Conservation (phyloP, 2,113 vertebrate genomes). For the Panthera leo region DNA sequence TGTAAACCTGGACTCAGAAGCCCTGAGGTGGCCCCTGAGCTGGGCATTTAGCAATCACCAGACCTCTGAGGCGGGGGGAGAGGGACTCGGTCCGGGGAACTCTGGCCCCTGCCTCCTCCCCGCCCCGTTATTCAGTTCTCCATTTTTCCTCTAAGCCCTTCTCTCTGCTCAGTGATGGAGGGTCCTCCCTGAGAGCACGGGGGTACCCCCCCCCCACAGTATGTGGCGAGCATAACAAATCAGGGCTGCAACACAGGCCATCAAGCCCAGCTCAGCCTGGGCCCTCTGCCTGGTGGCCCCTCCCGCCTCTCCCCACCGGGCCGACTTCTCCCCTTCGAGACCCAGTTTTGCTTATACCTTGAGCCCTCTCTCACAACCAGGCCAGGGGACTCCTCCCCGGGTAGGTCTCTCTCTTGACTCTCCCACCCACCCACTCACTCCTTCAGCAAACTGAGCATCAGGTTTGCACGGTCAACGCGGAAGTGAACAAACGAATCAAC, state of each 20-base stretch:
- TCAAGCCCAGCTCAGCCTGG: neutral
- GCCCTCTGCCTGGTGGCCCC: neutral
- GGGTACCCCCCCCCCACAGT: too few relatives aligned
- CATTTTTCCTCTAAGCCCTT: neutral
- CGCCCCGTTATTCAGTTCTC: fast-evolving
- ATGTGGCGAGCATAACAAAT: neutral
- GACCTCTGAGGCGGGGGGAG: neutral
- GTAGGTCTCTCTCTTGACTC: neutral
- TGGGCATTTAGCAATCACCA: neutral
- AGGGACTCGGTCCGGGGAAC: neutral
- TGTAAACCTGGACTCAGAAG: neutral
- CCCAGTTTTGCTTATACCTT: neutral
- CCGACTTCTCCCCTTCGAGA: neutral
- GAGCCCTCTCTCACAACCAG: neutral
- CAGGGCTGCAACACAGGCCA: neutral
- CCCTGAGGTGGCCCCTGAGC: neutral
- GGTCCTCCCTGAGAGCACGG: neutral
- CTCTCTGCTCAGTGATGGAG: neutral
- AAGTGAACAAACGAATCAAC: neutral
- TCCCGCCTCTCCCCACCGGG: neutral
- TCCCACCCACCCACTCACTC: neutral
- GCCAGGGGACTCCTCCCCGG: fast-evolving
- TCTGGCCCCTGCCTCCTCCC: neutral
- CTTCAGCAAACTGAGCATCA: neutral
- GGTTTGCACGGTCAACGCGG: fast-evolving